phyloP scores from a whole-genome alignment of 2,113 vertebrate species.

The Spea multiplicata region DNA sequence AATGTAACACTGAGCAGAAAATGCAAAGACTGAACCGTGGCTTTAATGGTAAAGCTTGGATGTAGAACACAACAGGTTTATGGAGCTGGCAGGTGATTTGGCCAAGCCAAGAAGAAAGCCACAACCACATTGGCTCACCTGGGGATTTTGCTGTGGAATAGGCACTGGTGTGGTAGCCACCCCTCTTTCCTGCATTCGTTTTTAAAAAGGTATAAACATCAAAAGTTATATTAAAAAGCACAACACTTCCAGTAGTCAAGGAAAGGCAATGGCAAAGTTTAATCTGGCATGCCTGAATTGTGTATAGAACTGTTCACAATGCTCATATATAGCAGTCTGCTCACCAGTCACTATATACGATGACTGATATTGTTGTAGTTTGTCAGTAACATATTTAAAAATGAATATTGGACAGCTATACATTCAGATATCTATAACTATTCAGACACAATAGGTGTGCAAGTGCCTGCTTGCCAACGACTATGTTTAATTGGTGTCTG shows the following conservation, averaged over 20 bases:
- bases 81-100: slow-evolving; percentile 56
- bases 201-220: slow-evolving; percentile 62
- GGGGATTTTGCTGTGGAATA: slow-evolving; percentile 85
- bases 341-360: no score
- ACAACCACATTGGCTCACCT: slow-evolving; percentile 76
- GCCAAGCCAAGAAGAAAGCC: slow-evolving; percentile 64
- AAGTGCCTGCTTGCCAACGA: no score
- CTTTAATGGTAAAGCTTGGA: slow-evolving; percentile 41
- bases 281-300: no score
- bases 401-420: no score
- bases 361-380: no score
- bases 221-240: slow-evolving; percentile 68
- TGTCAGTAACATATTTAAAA: no score
- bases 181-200: slow-evolving; percentile 80
- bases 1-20: not conserved
- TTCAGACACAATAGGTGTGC: no score
- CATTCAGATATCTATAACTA: no score
- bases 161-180: slow-evolving; percentile 79
- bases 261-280: not conserved
- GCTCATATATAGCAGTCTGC: no score
- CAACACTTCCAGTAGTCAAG: not conserved
- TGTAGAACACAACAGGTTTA: slow-evolving; percentile 31
- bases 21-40: slow-evolving; percentile 1
- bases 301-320: no score
- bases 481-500: no score